Base-by-base conservation (phyloP, 2,888 invertebrate genomes). In the Cantharis flavilabris region DNA sequence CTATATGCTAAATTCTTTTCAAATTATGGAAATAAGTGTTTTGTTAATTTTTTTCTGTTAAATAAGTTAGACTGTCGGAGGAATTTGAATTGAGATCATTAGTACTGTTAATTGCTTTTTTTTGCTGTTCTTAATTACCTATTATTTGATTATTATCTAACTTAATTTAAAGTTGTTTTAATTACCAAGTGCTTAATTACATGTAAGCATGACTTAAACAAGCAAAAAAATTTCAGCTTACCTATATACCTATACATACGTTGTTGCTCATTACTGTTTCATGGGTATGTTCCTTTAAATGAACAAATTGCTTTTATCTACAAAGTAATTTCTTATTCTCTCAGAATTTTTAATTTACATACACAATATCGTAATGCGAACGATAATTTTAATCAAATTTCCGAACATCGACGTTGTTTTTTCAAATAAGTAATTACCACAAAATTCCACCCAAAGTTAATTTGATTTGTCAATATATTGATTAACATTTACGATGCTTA, bases 101-200 rank as follows among this genome's bases (percentile, higher is more conserved):
- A 67, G 65, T 67, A 67, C 26, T 67, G 65, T 67, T 67, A 67
- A 67, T 67, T 67, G 65, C 65, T 26, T 67, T 67, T 67, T 67
- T 67, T 67, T 67, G 65, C 23, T 67, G 65, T 67, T 67, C 23
- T 67, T 67, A 67, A 67, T 67, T 67, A 67, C 18, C 65, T 26
- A 67, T 26, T 67, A 67, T 67, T 67, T 67, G 65, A 67, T 67
- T 67, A 67, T 67, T 67, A 67, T 67, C 65, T 67, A 26, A 20
- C n/a, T 67, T 67, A 67, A 67, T 67, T 23, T 67, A 67, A 67
- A 67, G 65, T 67, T 67, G 65, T 67, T 67, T 67, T 67, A 67
- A 67, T 67, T 67, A 67, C 65, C 65, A 67, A 67, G 65, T 67
- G 65, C 65, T 67, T 67, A 67, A 67, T 67, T 67, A 67, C 65